Base-by-base conservation (phyloP, 2,113 vertebrate genomes). In the Pipa parva region DNA sequence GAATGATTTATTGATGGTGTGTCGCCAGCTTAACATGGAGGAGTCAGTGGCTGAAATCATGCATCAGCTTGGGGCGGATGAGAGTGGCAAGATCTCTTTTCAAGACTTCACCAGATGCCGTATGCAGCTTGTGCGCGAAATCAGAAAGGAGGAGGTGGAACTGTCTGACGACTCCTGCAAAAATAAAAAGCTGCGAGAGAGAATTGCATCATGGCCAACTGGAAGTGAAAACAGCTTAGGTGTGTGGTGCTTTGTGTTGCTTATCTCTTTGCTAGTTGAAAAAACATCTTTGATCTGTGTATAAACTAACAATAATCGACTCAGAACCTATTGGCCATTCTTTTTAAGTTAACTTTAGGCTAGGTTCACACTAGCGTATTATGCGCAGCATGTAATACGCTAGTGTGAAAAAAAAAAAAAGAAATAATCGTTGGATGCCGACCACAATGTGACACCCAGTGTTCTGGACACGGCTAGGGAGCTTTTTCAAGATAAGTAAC, bases 1-100 rank as follows among this genome's bases (percentile, higher is more conserved):
- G 82, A 92, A 92, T 73, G 90, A 92, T 74, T 83, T 92, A 76
- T 75, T 91, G 72, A 92, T 92, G 90, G 81, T 91, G 48, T 92
- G 90, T 64, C 80, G 84, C 59, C 91, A 92, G 46, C 48, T 92
- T 72, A 90, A 89, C 71, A 90, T 92, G 90, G 91, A 92, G 64
- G 81, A 80, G 0, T 92, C 90, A 39, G 90, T 93, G 21, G 72
- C 74, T 1, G 90, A 92, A 80, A 91, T 93, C 71, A 92, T 92
- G 90, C 82, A 76, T 62, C 90, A 93, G 31, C 81, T 92, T 68
- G 88, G 90, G 24, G 82, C 88, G 15, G 86, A 90, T 49, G 89
- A 90, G 78, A 82, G 78, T n/a, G 90, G 90, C 55, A 92, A 85
- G 74, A 87, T 92, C 70, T 92, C 91, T 71, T 91, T 91, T 63